phyloP scores from a whole-genome alignment of 1,140 invertebrate genomes.

The Bombus sibiricus region DNA sequence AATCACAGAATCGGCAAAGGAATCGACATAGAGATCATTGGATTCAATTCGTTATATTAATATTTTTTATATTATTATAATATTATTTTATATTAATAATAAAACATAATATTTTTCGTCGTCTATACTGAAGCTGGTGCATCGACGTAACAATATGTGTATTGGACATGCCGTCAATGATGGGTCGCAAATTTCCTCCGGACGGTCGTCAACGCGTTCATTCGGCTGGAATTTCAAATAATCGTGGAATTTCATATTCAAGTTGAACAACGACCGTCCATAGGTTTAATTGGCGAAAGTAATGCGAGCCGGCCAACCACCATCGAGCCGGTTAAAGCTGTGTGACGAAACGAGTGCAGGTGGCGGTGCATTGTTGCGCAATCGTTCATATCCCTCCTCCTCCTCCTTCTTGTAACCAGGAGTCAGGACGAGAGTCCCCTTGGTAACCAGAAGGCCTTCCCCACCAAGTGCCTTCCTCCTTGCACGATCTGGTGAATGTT shows the following conservation, averaged over 20 bases:
- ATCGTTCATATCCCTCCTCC: slow-evolving; percentile 45
- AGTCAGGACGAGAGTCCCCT: slow-evolving; percentile 59
- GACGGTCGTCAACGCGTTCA: slow-evolving; percentile 13
- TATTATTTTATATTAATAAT: too few relatives aligned
- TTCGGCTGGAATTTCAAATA: slow-evolving; percentile 48
- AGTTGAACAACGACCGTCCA: slow-evolving; percentile 57
- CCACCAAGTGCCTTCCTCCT: slow-evolving; percentile 40
- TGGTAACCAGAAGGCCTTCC: slow-evolving; percentile 48
- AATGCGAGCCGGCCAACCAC: slow-evolving; percentile 61
- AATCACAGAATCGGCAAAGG: background rate
- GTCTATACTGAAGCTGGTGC: background rate
- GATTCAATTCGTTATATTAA: background rate
- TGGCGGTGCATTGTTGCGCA: slow-evolving; percentile 72
- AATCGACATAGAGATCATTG: background rate
- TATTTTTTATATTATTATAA: too few relatives aligned
- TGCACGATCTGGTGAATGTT: slow-evolving; percentile 59
- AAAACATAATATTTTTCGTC: background rate
- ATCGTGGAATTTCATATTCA: slow-evolving; percentile 66
- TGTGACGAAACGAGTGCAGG: slow-evolving; percentile 75
- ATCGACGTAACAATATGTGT: background rate
- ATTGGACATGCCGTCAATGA: background rate
- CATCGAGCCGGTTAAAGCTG: slow-evolving; percentile 59
- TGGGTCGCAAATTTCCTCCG: background rate
- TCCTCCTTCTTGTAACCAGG: slow-evolving; percentile 44
- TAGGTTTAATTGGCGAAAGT: slow-evolving; percentile 75